Evolutionary conservation across 1,140 invertebrate genomes (phyloP), one percentile per base, ranked within the genome.

Genomic region (Drosophila truncata): DNA sequence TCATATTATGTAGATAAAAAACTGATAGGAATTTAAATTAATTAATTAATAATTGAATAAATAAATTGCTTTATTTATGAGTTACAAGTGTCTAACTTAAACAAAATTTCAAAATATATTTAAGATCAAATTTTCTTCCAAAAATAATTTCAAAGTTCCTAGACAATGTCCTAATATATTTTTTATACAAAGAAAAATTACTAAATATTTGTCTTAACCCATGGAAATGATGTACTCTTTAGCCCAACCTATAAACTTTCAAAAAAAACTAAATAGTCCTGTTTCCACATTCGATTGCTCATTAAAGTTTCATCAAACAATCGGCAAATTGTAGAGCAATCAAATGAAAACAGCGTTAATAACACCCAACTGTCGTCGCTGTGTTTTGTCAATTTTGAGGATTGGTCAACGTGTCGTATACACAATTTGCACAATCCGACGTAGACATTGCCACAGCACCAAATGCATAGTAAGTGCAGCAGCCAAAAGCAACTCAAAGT

Each of bases 381-480:
- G 70, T 73, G 67, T 50, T 73, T 81, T 90, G 85, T 90, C 81
- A 88, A 90, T 74, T 88, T 88, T 47, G 59, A 69, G 85, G 85
- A 78, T 90, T 88, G 84, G 84, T 85, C 84, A 90, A 85, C 74
- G 81, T 72, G 84, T 76, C 84, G 84, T 84, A 87, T 88, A 87
- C 80, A 78, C 72, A 80, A 87, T 87, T 88, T 87, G 80, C 83
- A 87, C 82, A 84, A 84, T 67, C 54, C 18, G n/a, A 49, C 2
- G 37, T 6, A 54, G 52, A 44, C 66, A 77, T 63, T 73, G 72
- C 66, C 39, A 31, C 25, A 62, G 47, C 31, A 63, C 16, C 37
- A 31, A 41, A 4, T 37, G 42, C 25, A 61, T 33, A 55, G 35
- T 25, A 42, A 64, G 27, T 65, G 54, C 74, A 55, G 52, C 50